These are phyloP conservation scores for human DNA, from an alignment of 2,113 vertebrate genomes.

Conservation along the genomic window GRCh38 chr12:69915501-69916000, in stretches of 20 bases:
- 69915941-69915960: not conserved
- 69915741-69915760: not conserved
- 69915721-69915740: not conserved
- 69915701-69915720: not conserved
- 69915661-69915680: not conserved
- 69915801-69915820: not conserved
- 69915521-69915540: not conserved
- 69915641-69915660: not conserved
- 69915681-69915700: too few species aligned
- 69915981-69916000: not conserved
- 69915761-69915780: not conserved
- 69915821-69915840: not conserved
- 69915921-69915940: not conserved
- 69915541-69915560: not conserved
- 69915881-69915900: not conserved
- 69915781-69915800: not conserved
- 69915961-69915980: not conserved
- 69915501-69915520: not conserved
- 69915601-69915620: not conserved
- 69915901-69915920: not conserved
- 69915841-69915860: slow-evolving; percentile 5
- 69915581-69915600: not conserved
- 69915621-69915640: not conserved
- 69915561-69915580: not conserved
- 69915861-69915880: not conserved